A percentile compares a stretch with the other conserved stretches of the same genome.
phyloP scores from a whole-genome alignment of 2,797 vertebrate genomes.

The Ceyx erithaca region DNA sequence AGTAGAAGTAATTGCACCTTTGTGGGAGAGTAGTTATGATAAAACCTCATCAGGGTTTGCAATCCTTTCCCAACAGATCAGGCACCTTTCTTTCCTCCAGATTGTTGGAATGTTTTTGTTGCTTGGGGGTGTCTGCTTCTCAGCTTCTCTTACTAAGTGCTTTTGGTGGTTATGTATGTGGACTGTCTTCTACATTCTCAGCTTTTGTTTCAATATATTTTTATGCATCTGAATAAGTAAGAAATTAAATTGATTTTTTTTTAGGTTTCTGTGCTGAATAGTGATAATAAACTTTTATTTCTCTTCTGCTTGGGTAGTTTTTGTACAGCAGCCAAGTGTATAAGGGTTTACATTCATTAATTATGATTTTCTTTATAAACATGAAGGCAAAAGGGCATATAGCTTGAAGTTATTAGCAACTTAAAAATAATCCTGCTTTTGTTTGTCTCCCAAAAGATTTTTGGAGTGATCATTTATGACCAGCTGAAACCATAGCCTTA shows the following conservation, averaged over 20 bases:
- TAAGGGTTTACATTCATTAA: background rate
- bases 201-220: background rate
- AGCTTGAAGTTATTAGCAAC: background rate
- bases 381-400: background rate
- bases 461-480: background rate
- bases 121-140: background rate
- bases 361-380: background rate
- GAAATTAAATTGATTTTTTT: background rate
- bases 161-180: background rate
- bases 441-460: background rate
- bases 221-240: background rate
- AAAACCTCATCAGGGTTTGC: background rate
- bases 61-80: background rate
- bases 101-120: background rate
- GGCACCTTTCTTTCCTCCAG: background rate
- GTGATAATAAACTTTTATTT: background rate
- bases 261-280: background rate
- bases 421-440: background rate
- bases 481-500: background rate
- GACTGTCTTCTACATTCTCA: background rate
- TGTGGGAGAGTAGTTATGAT: background rate
- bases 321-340: background rate
- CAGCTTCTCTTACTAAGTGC: background rate
- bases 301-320: background rate
- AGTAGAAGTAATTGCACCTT: background rate